These are phyloP conservation scores for Nebria brevicollis DNA, from an alignment of 2,888 invertebrate species.

Conservation along the genomic window DNA sequence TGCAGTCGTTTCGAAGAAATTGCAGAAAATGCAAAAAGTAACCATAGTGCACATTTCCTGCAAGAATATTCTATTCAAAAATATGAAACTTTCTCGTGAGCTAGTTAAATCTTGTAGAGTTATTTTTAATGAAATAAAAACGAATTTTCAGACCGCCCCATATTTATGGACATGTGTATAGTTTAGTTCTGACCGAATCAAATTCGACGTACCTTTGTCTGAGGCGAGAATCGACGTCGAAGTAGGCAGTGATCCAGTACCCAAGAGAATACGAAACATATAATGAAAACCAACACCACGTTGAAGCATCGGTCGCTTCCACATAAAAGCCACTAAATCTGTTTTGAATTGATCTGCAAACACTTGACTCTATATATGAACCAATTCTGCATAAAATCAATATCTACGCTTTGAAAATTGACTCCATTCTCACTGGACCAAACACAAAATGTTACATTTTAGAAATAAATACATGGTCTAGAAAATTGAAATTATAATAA, in stretches of 20 bases:
- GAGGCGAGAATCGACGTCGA: background rate
- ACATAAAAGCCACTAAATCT: background rate
- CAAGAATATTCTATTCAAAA: too few species aligned
- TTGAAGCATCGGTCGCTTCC: background rate
- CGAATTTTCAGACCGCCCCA: background rate
- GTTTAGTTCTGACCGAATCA: background rate
- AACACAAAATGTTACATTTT: too few species aligned
- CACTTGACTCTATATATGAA: slow-evolving; percentile 7
- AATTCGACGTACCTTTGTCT: slow-evolving; percentile 4
- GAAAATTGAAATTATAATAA: too few species aligned
- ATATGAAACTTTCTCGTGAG: too few species aligned
- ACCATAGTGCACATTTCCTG: too few species aligned
- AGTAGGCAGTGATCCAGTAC: background rate
- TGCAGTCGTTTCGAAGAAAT: too few species aligned
- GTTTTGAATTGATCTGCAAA: slow-evolving; percentile 9
- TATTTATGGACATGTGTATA: background rate
- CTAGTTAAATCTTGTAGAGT: too few species aligned
- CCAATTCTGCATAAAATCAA: background rate
- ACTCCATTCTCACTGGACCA: background rate
- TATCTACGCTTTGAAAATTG: background rate
- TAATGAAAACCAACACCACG: background rate
- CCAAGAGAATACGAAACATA: background rate
- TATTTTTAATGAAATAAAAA: background rate
- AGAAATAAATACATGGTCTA: too few species aligned
- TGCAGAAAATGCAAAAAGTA: too few species aligned